Evolutionary conservation across 2,888 invertebrate genomes (phyloP).

Genomic region (Lysandra bellargus): DNA sequence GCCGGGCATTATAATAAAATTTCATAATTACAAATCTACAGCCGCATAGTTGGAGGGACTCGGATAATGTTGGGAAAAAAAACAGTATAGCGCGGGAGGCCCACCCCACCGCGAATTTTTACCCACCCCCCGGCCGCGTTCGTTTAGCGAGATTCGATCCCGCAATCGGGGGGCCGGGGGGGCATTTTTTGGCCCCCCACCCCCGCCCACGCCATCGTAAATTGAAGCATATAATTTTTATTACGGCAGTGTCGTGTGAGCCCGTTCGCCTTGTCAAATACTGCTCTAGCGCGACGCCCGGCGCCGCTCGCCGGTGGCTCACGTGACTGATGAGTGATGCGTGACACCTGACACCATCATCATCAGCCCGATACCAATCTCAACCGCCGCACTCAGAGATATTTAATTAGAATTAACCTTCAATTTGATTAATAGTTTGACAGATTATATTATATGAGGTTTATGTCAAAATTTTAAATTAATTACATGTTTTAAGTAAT

Average conservation of each 20-base stretch:
- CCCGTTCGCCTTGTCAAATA: slow-evolving; percentile 52
- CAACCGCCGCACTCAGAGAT: not conserved
- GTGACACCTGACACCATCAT: not conserved
- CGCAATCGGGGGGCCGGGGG: slow-evolving; percentile 70
- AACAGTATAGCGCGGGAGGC: slow-evolving; percentile 68
- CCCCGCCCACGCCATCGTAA: slow-evolving; percentile 65
- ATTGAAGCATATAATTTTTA: slow-evolving; percentile 82
- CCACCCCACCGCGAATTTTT: slow-evolving; percentile 62
- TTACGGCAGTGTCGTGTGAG: slow-evolving; percentile 75
- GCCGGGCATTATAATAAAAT: slow-evolving; percentile 46
- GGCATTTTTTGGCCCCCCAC: slow-evolving; percentile 65
- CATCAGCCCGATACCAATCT: not conserved
- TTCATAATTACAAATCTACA: slow-evolving; percentile 70
- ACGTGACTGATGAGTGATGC: not conserved
- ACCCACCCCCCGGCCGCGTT: slow-evolving; percentile 55
- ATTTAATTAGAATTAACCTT: too few species aligned
- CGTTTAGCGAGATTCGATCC: slow-evolving; percentile 78
- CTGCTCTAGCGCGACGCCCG: slow-evolving; percentile 34
- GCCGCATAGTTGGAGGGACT: slow-evolving; percentile 71
- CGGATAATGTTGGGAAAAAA: slow-evolving; percentile 69
- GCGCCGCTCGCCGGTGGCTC: not conserved
- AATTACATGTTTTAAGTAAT: too few species aligned
- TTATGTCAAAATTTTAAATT: too few species aligned
- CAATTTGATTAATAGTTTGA: too few species aligned
- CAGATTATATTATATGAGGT: too few species aligned